A percentile compares a stretch with the other conserved stretches of the same genome.
phyloP scores from a whole-genome alignment of 2,888 invertebrate genomes.

The Ormyrus pomaceus region DNA sequence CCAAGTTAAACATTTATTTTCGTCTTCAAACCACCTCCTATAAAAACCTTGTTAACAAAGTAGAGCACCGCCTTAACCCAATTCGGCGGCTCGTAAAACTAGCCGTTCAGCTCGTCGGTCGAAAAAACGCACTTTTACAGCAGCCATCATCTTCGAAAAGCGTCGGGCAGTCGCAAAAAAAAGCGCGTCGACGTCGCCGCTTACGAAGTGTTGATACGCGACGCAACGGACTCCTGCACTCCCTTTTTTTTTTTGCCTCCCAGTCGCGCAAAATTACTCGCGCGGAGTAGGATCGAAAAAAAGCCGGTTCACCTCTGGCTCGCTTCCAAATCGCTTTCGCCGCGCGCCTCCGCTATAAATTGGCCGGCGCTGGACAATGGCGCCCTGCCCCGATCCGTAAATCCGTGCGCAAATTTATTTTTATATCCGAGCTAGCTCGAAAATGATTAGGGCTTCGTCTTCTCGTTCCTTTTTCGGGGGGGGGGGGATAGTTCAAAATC shows the following conservation, averaged over 20 bases:
- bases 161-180: too few species aligned
- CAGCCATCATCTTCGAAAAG: too few species aligned
- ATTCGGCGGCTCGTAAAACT: too few species aligned
- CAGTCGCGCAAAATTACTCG: constrained; percentile 52
- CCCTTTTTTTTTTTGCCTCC: not conserved
- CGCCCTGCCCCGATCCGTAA: not conserved
- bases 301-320: constrained; percentile 61
- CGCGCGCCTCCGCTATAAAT: constrained; percentile 57
- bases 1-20: too few species aligned
- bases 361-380: constrained; percentile 10
- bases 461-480: too few species aligned
- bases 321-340: constrained; percentile 65
- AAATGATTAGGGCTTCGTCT: too few species aligned
- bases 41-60: too few species aligned
- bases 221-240: not conserved
- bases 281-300: constrained; percentile 63
- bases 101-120: too few species aligned
- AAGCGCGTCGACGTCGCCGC: not conserved
- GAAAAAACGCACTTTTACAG: too few species aligned
- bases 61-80: too few species aligned
- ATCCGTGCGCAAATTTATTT: constrained; percentile 7
- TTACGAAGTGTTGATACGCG: constrained; percentile 11
- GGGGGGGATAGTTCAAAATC: too few species aligned
- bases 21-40: too few species aligned
- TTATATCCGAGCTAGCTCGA: not conserved